These are phyloP conservation scores for Aythya baeri DNA, from an alignment of 2,113 vertebrate species.

Conservation along the genomic window DNA sequence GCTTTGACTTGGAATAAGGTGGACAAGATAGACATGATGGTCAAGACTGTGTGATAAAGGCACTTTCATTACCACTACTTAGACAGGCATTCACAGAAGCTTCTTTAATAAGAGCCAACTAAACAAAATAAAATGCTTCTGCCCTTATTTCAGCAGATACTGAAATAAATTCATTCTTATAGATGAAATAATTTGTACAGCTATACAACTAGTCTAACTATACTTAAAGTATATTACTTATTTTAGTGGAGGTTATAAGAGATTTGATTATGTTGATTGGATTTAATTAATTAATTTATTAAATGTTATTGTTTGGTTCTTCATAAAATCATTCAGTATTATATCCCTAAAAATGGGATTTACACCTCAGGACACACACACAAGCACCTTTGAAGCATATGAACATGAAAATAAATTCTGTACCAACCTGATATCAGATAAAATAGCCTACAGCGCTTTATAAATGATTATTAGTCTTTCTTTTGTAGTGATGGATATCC, in stretches of 20 bases:
- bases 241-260: not conserved
- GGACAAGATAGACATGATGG: fast-evolving
- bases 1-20: not conserved
- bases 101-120: not conserved
- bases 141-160: not conserved
- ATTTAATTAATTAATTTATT: not conserved
- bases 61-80: not conserved
- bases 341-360: not conserved
- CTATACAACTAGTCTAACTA: not conserved
- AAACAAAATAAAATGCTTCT: not conserved
- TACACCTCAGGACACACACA: constrained; percentile 90
- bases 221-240: not conserved
- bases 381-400: constrained; percentile 89
- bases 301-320: not conserved
- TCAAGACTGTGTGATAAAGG: not conserved
- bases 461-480: constrained; percentile 92
- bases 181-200: not conserved
- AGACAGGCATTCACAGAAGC: not conserved
- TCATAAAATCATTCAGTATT: not conserved
- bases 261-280: not conserved
- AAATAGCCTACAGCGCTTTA: constrained; percentile 90
- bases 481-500: constrained; percentile 94
- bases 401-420: constrained; percentile 96
- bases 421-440: constrained; percentile 93
- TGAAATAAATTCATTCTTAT: too few species aligned